Conservation (phyloP, 2,797 vertebrate species). For the Chloroceryle amazona region DNA sequence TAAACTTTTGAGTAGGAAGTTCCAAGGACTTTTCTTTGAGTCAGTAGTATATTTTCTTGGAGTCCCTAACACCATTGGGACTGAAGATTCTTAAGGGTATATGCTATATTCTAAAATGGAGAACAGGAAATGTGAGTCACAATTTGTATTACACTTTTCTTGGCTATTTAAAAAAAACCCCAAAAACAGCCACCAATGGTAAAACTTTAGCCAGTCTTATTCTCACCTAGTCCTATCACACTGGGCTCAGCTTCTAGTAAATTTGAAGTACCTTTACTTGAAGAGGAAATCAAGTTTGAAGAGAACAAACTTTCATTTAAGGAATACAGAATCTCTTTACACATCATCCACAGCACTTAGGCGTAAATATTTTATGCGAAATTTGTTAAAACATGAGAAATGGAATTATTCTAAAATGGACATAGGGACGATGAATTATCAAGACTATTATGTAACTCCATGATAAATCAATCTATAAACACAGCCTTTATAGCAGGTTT, state of each 20-base stretch:
- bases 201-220: neutral
- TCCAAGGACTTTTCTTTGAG: neutral
- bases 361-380: neutral
- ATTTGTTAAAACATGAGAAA: neutral
- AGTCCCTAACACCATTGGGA: neutral
- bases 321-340: neutral
- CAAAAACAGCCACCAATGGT: neutral
- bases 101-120: neutral
- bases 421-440: neutral
- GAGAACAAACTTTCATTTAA: neutral
- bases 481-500: neutral
- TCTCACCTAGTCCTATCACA: neutral
- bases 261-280: neutral
- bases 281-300: neutral
- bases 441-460: neutral
- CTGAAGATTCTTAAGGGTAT: neutral
- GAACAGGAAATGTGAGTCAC: neutral
- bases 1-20: neutral
- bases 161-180: neutral
- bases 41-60: neutral
- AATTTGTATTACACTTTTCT: neutral
- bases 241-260: neutral
- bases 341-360: neutral
- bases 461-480: neutral
- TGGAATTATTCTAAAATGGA: neutral